These are phyloP conservation scores for Epirrhoe tristata DNA, from an alignment of 2,888 invertebrate species.

Conservation along the genomic window DNA sequence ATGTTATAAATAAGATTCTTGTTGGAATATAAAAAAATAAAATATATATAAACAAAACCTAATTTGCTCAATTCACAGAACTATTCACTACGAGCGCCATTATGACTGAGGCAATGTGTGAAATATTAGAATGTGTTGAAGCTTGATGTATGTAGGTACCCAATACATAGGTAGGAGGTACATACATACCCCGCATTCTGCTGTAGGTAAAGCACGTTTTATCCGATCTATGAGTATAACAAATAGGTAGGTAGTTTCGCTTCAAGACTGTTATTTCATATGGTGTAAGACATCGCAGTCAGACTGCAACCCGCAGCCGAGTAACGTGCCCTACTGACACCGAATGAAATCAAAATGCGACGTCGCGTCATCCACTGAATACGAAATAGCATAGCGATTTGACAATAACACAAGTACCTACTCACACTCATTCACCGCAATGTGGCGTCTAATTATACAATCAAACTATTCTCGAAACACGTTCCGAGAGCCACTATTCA, in stretches of 20 bases:
- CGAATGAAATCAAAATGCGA: conserved; percentile 72
- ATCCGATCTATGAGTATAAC: conserved; percentile 4
- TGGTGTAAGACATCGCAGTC: conserved; percentile 19
- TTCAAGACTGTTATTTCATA: conserved; percentile 57
- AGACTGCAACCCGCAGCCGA: conserved; percentile 57
- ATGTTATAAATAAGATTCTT: conserved; percentile 13
- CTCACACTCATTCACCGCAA: conserved; percentile 57
- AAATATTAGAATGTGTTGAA: conserved; percentile 51
- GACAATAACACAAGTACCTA: conserved; percentile 46
- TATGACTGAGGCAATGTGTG: conserved; percentile 53
- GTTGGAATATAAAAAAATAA: too few species aligned
- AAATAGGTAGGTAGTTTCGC: conserved; percentile 1
- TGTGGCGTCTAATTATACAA: conserved; percentile 61
- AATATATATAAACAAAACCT: background rate
- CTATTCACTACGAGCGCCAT: conserved; percentile 56
- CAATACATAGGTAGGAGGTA: background rate
- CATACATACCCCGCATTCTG: background rate
- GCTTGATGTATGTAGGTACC: background rate
- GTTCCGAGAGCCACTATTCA: conserved; percentile 60
- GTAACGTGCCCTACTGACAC: conserved; percentile 77
- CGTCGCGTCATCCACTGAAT: conserved; percentile 57
- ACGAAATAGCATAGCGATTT: conserved; percentile 59
- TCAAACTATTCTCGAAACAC: conserved; percentile 64
- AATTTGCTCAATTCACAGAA: conserved; percentile 41
- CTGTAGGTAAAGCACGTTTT: conserved; percentile 4